Evolutionary conservation across 2,888 invertebrate species (phyloP), one percentile per base, ranked within the genome.

Genomic region (Argyra leucocephala): DNA sequence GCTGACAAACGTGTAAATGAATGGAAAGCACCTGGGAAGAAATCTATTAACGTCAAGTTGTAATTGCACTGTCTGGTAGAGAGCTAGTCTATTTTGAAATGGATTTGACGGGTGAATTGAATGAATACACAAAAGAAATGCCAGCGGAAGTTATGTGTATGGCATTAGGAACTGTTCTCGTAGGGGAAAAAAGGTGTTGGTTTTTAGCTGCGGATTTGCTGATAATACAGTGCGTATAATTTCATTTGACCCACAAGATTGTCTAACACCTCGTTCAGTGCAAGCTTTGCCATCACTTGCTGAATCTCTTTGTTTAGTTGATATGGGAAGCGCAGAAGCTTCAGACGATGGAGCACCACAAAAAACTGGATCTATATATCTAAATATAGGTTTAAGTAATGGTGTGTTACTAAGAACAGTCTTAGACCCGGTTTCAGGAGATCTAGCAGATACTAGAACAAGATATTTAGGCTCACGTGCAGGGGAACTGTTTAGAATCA

Each of bases 81-180:
- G 99, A 99, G 82, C 83, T 99, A 67, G 96, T 99, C 60, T 99
- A 98, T 82, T 99, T 99, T 78, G 98, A 99, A 84, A 95, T 99
- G 96, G 98, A 99, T 80, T 91, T 95, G 96, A 93, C 95, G 71
- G 98, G 98, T 1, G 96, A 97, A 79, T 82, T 99, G 63, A 97
- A 99, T 81, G 99, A 99, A 78, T 99, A 97, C 78, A 96, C 96
- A 12, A 96, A 96, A 75, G 94, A 96, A 76, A 89, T 99, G 88
- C 91, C 94, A 7, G 90, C 93, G 0, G 98, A 99, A 79, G 96
- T 99, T 1, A 90, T 98, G 71, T 99, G 98, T 76, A 98, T 99
- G 98, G 96, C 96, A 0, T 81, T 99, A 67, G 97, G 96, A 0
- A 92, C 92, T 65, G 96, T 99, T 0, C 94, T 97, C 0, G 85